A percentile compares a stretch with the other conserved stretches of the same genome.
These are phyloP conservation scores for Hyla sarda DNA, from an alignment of 2,113 vertebrate species.

Conservation along the genomic window DNA sequence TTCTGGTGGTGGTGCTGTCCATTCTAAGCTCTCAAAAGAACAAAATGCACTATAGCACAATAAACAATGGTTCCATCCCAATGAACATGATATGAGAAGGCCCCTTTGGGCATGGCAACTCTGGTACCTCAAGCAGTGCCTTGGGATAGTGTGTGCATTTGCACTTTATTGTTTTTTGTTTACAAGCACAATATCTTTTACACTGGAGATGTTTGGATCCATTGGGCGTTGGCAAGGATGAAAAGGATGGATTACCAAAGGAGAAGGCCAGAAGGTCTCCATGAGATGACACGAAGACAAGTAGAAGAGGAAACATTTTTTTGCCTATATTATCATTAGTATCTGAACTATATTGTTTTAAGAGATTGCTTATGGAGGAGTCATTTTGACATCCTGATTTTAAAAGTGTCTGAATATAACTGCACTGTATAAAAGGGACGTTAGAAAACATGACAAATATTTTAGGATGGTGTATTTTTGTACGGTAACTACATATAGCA, in stretches of 20 bases:
- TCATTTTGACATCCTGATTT: background rate
- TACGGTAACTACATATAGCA: background rate
- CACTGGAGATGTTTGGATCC: background rate
- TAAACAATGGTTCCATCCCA: conserved; percentile 69
- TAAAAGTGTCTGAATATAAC: background rate
- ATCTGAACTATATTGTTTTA: background rate
- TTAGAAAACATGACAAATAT: background rate
- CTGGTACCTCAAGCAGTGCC: background rate
- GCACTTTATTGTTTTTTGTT: conserved; percentile 29
- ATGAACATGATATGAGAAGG: conserved; percentile 56
- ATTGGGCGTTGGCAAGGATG: background rate
- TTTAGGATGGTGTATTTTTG: background rate
- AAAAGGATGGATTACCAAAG: background rate
- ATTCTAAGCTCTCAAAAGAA: conserved; percentile 61
- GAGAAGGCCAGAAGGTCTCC: background rate
- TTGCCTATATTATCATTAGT: background rate
- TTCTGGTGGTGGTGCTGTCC: conserved; percentile 59
- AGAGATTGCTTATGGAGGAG: no score
- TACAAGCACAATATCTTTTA: background rate
- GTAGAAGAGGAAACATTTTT: no score
- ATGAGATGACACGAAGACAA: background rate
- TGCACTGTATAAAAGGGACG: background rate
- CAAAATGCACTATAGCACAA: conserved; percentile 65
- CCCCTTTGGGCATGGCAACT: background rate
- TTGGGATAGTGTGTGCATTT: background rate